Evolutionary conservation across 2,113 vertebrate genomes (phyloP), one percentile per base, ranked within the genome.

Genomic region (Anolis carolinensis): DNA sequence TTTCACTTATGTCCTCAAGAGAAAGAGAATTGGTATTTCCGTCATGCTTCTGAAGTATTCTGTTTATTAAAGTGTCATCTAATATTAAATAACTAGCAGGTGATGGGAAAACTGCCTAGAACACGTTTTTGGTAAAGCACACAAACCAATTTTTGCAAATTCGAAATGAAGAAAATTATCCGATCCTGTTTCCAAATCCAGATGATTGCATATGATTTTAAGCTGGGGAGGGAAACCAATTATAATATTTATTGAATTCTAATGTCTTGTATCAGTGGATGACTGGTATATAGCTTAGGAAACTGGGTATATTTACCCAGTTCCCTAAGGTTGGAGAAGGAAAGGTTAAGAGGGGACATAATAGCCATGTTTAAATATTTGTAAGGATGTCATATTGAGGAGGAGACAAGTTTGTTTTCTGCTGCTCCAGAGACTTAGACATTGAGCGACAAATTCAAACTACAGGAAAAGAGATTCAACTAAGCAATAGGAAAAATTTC

Each of bases 91-190:
- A 63, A 85, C 21, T 18, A 75, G 11, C 70, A 52, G 9, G 20
- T 50, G 78, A 13, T 44, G 32, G 48, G 13, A 86, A 88, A 87
- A 34, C 5, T 18, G 76, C 23, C 48, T 62, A 88, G 30, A 84
- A n/a, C 34, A 5, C 63, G 70, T 34, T 65, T 5, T 1, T 83
- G 48, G 48, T 71, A 71, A 59, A 55, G 85, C 83, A 32, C n/a
- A 10, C 21, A n/a, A 0, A 76, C 11, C 48, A 59, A 63, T 48
- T 21, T 85, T 75, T 44, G 39, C 39, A 44, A 44, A 44, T 44
- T 44, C 39, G 5, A 44, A 44, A 44, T 44, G 5, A 44, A 44
- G 39, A 44, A 44, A 44, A 44, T 78, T 72, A 70, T 5, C 62
- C 0, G 76, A 11, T 39, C 1, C 21, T 52, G 2, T 85, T 90